These are phyloP conservation scores for Chionomys nivalis DNA, from an alignment of 2,113 vertebrate species.

Conservation along the genomic window DNA sequence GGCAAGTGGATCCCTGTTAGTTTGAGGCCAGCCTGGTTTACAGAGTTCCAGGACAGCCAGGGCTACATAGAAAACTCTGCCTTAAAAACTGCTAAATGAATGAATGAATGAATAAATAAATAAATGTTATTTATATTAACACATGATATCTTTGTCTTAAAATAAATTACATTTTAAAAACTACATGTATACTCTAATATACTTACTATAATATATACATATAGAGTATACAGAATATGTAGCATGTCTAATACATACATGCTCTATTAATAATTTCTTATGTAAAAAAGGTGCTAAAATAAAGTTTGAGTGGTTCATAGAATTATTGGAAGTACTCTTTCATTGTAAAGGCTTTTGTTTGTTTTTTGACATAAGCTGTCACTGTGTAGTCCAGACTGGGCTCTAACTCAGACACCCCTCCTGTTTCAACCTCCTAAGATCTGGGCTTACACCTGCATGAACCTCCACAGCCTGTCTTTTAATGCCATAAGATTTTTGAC, in stretches of 20 bases:
- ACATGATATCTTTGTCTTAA: not conserved
- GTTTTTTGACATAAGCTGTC: not conserved
- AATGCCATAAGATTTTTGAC: not conserved
- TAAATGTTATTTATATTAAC: conserved; percentile 6
- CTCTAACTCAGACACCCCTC: no score
- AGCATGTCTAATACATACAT: not conserved
- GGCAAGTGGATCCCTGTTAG: no score
- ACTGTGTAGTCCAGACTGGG: no score
- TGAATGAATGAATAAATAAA: not conserved
- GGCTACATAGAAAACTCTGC: no score
- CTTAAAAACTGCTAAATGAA: not conserved
- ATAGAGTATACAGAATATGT: not conserved
- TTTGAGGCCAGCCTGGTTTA: not conserved
- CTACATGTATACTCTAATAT: not conserved
- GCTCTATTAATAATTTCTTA: not conserved
- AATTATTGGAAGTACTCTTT: not conserved
- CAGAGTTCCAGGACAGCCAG: no score
- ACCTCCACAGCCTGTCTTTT: not conserved
- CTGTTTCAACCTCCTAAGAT: no score
- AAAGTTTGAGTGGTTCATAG: not conserved
- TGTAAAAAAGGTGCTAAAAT: not conserved
- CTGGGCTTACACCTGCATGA: not conserved
- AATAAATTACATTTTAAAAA: not conserved
- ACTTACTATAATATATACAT: not conserved
- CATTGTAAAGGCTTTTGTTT: not conserved